phyloP scores from a whole-genome alignment of 1,140 invertebrate species.

The Trichonephila clavipes region DNA sequence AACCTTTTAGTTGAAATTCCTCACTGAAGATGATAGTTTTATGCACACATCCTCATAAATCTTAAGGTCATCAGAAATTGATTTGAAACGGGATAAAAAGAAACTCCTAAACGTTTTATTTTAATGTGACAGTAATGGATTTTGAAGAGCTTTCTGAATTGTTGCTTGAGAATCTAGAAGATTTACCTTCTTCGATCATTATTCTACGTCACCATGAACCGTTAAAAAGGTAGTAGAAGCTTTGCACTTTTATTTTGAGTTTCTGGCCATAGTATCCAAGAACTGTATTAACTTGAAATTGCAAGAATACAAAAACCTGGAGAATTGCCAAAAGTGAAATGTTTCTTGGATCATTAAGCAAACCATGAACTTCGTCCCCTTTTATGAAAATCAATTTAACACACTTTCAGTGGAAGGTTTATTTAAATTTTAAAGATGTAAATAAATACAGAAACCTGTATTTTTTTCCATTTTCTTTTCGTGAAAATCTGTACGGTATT shows the following conservation, averaged over 20 bases:
- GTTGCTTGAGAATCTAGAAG: background rate
- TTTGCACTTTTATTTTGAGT: background rate
- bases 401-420: background rate
- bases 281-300: constrained; percentile 9
- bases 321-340: background rate
- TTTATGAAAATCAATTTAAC: constrained; percentile 17
- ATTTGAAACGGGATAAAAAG: background rate
- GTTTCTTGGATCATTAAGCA: constrained; percentile 30
- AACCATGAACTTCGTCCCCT: background rate
- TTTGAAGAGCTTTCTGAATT: constrained; percentile 18
- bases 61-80: constrained; percentile 29
- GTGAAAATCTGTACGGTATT: background rate
- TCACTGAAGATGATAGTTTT: background rate
- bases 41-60: constrained; percentile 30
- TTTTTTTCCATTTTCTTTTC: background rate
- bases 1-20: background rate
- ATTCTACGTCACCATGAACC: constrained; percentile 7
- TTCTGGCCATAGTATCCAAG: constrained; percentile 7
- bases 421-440: constrained; percentile 13
- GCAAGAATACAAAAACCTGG: background rate
- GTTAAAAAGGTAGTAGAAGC: background rate
- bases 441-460: background rate
- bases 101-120: constrained; percentile 38
- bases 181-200: constrained; percentile 9
- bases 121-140: constrained; percentile 53